Conservation (phyloP, 1,140 invertebrate genomes). For the Forficula auricularia region DNA sequence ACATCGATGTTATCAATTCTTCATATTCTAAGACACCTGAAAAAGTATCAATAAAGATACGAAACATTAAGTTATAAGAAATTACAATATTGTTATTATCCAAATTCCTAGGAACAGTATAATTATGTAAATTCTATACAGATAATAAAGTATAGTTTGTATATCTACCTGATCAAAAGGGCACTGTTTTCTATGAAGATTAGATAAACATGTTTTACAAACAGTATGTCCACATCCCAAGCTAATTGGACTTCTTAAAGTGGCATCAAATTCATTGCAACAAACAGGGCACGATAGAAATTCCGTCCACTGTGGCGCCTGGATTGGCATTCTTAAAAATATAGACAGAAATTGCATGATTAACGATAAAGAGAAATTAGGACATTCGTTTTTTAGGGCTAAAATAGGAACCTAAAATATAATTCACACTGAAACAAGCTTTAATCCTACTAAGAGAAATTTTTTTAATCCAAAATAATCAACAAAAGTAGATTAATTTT, state of each 20-base stretch:
- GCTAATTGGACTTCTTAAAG: constrained; percentile 67
- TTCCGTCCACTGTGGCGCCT: constrained; percentile 93
- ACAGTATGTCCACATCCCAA: constrained; percentile 86
- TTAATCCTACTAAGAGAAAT: too few species aligned
- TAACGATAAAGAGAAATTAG: constrained; percentile 13
- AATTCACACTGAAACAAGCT: too few species aligned
- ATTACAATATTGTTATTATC: neutral
- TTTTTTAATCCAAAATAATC: too few species aligned
- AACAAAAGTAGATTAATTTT: too few species aligned
- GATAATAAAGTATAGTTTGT: neutral
- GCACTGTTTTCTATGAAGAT: constrained; percentile 77
- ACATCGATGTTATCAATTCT: too few species aligned
- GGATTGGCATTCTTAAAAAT: constrained; percentile 74
- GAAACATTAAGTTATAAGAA: neutral
- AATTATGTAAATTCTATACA: neutral
- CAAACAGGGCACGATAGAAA: constrained; percentile 90
- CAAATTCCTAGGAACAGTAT: too few species aligned
- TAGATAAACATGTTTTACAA: constrained; percentile 72
- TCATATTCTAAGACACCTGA: too few species aligned
- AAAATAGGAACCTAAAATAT: too few species aligned
- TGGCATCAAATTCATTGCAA: constrained; percentile 76
- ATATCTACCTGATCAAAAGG: constrained; percentile 69
- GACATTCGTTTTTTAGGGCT: too few species aligned
- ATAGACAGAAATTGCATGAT: constrained; percentile 24
- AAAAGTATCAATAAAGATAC: neutral